Percentiles rank a stretch among this genome's conserved stretches.
These are phyloP conservation scores for Stenodema calcarata DNA, from an alignment of 2,888 invertebrate genomes.

Conservation along the genomic window DNA sequence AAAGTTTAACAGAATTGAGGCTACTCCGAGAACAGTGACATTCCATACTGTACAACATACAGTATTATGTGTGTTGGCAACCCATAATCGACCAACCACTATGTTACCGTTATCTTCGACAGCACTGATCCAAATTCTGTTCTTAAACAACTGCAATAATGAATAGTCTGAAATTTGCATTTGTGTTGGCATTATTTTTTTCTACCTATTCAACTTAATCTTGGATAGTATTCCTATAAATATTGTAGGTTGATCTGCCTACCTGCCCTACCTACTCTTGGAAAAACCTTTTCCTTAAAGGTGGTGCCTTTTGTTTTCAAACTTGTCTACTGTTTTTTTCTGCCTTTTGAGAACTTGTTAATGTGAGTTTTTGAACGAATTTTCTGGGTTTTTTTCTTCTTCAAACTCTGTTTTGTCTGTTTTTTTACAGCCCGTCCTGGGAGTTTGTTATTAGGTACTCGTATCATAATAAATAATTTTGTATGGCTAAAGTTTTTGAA, in stretches of 20 bases:
- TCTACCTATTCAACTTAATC: neutral
- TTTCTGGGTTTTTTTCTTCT: constrained; percentile 25
- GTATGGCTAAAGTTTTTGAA: constrained; percentile 12
- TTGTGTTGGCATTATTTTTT: constrained; percentile 24
- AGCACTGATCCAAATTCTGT: neutral
- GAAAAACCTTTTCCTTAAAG: neutral
- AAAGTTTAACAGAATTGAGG: no score
- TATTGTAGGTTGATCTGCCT: neutral
- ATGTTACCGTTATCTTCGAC: no score
- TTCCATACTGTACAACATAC: no score
- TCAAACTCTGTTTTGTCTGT: constrained; percentile 31
- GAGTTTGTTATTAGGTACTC: constrained; percentile 47
- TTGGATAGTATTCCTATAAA: neutral
- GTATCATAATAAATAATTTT: constrained; percentile 1
- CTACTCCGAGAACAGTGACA: no score
- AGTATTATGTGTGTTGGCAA: no score
- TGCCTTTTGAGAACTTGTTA: neutral
- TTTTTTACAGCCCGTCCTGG: constrained; percentile 47
- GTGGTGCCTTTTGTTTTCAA: constrained; percentile 34
- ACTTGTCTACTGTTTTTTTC: neutral
- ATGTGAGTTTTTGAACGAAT: constrained; percentile 4
- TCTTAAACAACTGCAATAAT: neutral
- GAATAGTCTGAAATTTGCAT: neutral
- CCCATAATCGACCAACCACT: neutral
- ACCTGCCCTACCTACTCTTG: neutral